Conservation (phyloP, 2,797 vertebrate species). For the Acridotheres tristis region DNA sequence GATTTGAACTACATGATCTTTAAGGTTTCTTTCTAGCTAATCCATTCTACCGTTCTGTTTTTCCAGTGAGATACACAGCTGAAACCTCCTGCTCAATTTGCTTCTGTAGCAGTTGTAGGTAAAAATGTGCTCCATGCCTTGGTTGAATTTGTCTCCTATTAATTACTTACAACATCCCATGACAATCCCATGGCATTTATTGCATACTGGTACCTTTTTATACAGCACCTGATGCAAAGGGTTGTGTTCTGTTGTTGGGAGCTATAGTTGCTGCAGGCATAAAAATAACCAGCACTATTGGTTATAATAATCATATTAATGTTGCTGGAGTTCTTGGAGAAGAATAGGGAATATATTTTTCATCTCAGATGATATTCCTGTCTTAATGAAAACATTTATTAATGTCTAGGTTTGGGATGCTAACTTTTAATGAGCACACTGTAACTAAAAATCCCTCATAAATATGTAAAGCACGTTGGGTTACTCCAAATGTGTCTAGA, state of each 20-base stretch:
- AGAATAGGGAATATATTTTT: background rate
- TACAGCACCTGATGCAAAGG: background rate
- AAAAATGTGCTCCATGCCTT: background rate
- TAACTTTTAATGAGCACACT: background rate
- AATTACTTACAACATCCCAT: background rate
- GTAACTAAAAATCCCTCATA: background rate
- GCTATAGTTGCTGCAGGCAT: background rate
- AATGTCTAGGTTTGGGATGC: background rate
- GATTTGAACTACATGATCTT: background rate
- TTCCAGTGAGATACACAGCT: background rate
- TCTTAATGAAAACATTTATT: conserved; percentile 16
- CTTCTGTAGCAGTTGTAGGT: background rate
- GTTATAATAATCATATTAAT: background rate
- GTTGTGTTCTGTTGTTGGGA: background rate
- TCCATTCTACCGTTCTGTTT: background rate
- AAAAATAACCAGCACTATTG: background rate
- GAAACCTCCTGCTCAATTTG: background rate
- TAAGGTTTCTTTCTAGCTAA: background rate
- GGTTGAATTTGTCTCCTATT: background rate
- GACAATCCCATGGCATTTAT: background rate
- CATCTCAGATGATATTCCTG: background rate
- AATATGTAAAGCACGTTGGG: background rate
- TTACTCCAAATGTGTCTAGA: conserved; percentile 6
- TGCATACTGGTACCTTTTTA: background rate
- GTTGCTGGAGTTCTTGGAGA: background rate